Percentiles rank a stretch among this genome's conserved stretches.
Conservation (phyloP, 2,888 invertebrate genomes). For the Cynaeus angustus region DNA sequence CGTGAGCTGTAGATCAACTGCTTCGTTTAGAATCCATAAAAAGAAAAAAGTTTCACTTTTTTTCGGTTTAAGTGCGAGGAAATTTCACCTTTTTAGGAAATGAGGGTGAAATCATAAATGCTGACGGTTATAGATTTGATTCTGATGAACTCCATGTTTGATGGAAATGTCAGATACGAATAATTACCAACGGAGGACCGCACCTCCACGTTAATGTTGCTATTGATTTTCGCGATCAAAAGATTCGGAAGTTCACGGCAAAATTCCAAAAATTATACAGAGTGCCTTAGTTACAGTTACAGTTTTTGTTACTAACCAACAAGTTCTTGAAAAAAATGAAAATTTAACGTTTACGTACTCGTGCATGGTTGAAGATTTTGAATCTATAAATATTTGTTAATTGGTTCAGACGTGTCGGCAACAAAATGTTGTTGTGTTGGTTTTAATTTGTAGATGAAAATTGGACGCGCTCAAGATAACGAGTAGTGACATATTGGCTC, state of each 20-base stretch:
- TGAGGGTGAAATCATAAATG: conserved; percentile 14
- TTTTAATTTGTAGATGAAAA: conserved; percentile 43
- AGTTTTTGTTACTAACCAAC: too few species aligned
- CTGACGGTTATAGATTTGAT: conserved; percentile 17
- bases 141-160: conserved; percentile 12
- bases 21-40: conserved; percentile 33
- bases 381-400: too few species aligned
- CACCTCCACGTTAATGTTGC: conserved; percentile 23
- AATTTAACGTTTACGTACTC: too few species aligned
- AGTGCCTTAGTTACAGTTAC: too few species aligned
- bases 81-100: conserved; percentile 15
- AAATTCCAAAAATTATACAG: too few species aligned
- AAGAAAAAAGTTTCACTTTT: conserved; percentile 24
- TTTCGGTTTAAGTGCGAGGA: conserved; percentile 9
- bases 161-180: conserved; percentile 25
- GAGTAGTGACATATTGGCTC: conserved; percentile 47
- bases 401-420: background rate
- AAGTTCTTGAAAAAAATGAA: too few species aligned
- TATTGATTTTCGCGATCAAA: conserved; percentile 37
- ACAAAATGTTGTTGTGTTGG: conserved; percentile 21
- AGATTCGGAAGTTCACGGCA: background rate
- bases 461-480: conserved; percentile 41
- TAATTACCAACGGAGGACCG: conserved; percentile 25
- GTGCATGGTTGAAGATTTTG: too few species aligned
- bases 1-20: conserved; percentile 22